Conservation (phyloP, 1,140 invertebrate species). For the Pseudomyrmex sp. region DNA sequence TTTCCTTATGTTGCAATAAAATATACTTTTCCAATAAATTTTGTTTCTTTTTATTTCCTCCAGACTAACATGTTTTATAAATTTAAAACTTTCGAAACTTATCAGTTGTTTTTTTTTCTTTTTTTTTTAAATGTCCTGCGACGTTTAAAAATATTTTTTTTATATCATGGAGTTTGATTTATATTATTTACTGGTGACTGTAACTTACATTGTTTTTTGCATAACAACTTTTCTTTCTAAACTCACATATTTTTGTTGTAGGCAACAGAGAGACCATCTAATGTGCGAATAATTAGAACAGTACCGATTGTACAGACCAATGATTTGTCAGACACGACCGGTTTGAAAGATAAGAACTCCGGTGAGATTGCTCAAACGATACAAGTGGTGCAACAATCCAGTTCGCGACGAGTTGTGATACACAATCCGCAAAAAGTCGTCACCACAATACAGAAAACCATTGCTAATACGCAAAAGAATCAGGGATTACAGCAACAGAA, state of each 20-base stretch:
- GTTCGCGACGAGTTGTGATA: conserved; percentile 74
- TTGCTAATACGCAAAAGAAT: conserved; percentile 73
- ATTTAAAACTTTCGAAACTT: neutral
- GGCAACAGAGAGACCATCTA: conserved; percentile 70
- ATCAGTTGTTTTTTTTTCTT: neutral
- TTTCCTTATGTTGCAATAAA: conserved; percentile 66
- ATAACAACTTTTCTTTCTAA: neutral
- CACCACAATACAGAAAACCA: conserved; percentile 73
- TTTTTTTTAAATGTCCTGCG: neutral
- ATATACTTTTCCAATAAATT: conserved; percentile 68
- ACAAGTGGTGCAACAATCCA: conserved; percentile 48
- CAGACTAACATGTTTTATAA: conserved; percentile 23
- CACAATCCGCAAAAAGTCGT: conserved; percentile 75
- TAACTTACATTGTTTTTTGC: too few relatives aligned
- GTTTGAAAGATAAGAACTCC: conserved; percentile 51
- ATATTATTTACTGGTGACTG: too few relatives aligned
- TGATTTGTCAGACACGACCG: conserved; percentile 51
- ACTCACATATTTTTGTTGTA: conserved; percentile 65
- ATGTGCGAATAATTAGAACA: conserved; percentile 77
- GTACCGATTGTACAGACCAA: conserved; percentile 73
- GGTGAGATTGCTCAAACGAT: conserved; percentile 45
- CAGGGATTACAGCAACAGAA: conserved; percentile 56
- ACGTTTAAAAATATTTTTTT: too few relatives aligned
- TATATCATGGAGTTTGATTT: too few relatives aligned
- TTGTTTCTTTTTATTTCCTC: conserved; percentile 68